Conservation (phyloP, 2,113 vertebrate species). For the Saccopteryx leptura region DNA sequence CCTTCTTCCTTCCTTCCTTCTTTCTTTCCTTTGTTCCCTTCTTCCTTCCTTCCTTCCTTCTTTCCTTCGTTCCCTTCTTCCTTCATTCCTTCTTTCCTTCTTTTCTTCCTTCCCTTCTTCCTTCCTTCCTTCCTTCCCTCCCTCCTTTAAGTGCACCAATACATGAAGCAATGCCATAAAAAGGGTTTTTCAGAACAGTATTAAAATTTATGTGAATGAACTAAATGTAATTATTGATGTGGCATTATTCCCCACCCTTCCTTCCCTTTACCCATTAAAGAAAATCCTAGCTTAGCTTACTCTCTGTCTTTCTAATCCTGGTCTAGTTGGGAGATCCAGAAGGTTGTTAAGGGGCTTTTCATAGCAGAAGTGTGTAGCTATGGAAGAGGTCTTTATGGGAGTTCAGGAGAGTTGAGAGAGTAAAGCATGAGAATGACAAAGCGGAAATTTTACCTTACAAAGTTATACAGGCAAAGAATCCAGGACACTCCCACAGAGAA, state of each 20-base stretch:
- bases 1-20: not conserved
- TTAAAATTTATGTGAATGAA: not conserved
- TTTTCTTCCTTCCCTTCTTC: conserved; percentile 4
- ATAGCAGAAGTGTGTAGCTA: not conserved
- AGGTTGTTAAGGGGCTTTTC: not conserved
- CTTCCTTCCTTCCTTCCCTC: not conserved
- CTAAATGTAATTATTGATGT: not conserved
- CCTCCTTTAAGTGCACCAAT: not conserved
- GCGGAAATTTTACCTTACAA: not conserved
- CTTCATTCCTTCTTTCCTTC: not conserved
- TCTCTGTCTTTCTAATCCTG: not conserved
- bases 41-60: not conserved
- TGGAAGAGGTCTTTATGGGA: not conserved
- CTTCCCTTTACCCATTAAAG: not conserved
- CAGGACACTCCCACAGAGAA: not conserved
- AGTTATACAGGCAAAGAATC: not conserved
- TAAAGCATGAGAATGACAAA: not conserved
- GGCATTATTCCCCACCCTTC: not conserved
- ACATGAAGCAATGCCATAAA: not conserved
- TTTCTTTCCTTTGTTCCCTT: not conserved
- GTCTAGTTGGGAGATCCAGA: not conserved
- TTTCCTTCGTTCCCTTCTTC: not conserved
- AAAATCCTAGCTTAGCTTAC: not conserved
- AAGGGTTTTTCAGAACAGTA: not conserved
- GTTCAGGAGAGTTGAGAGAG: not conserved